Base-by-base conservation (phyloP, 2,797 vertebrate genomes). In the Enteromius thamalakanensis region DNA sequence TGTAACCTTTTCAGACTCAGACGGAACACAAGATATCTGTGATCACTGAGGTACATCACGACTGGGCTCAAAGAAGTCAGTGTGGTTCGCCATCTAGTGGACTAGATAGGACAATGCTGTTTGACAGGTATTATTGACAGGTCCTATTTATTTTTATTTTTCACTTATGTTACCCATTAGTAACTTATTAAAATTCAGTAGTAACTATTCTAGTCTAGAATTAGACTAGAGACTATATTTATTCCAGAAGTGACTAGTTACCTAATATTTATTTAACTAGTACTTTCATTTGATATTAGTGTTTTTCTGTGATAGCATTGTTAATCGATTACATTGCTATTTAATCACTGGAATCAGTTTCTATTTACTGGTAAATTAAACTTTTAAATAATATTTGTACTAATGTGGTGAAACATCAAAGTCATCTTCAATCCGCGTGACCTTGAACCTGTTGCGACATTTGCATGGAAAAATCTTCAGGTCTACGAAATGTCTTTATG, bases 61-160 rank as follows among this genome's bases (percentile, higher is more conserved):
- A 55, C 37, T 58, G n/a, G 12, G 3, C 17, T 47, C 1, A 4
- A 32, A 49, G 8, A 3, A 15, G 19, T 19, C 23, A 65, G 14
- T 51, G 12, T 81, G 19, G 34, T 76, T 62, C 45, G 62, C 72
- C 81, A 82, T 82, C 72, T 69, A 76, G 49, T 76, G 71, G 80
- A 53, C 26, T 3, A 53, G 3, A 42, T 51, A 42, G 32, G 32
- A 76, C 60, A 76, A 75, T 26, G 47, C 11, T 26, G 19, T 49
- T 71, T 71, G 0, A 51, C 26, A 21, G 29, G 29, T n/a, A n/a
- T n/a, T n/a, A n/a, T n/a, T n/a, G n/a, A n/a, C n/a, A n/a, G n/a
- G n/a, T n/a, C n/a, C n/a, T n/a, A n/a, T n/a, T n/a, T n/a, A n/a
- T n/a, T n/a, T 49, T 6, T 32, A 12, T 34, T 32, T 60, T 29